Conservation (phyloP, 1,140 invertebrate genomes). For the Lethocerus indicus region DNA sequence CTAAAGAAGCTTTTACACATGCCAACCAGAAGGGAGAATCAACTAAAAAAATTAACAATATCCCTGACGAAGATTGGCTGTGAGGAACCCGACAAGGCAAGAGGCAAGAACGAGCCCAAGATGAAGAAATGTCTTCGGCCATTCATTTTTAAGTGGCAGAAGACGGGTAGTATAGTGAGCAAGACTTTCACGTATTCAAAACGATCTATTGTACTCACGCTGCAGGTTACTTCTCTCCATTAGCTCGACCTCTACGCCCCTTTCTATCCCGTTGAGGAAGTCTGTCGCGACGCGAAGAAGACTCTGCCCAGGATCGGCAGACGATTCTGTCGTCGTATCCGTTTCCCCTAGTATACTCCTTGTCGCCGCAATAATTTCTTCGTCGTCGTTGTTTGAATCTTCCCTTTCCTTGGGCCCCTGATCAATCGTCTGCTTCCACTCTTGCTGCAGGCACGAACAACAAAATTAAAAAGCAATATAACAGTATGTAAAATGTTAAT, state of each 20-base stretch:
- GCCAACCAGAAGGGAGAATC: too few species aligned
- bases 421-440: slow-evolving; percentile 3
- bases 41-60: too few species aligned
- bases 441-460: not conserved
- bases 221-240: too few species aligned
- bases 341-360: slow-evolving; percentile 22
- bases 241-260: slow-evolving; percentile 16
- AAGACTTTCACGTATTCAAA: not conserved
- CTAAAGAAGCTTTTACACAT: too few species aligned
- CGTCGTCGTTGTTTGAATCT: slow-evolving; percentile 6
- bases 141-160: not conserved
- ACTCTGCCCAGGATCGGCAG: not conserved
- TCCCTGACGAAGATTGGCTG: not conserved
- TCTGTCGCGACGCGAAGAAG: slow-evolving; percentile 15
- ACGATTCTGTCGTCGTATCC: not conserved
- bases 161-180: not conserved
- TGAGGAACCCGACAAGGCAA: not conserved
- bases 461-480: not conserved
- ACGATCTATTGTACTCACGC: too few species aligned
- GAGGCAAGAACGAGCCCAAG: not conserved
- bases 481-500: not conserved
- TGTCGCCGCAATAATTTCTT: slow-evolving; percentile 6
- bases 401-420: not conserved
- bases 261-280: slow-evolving; percentile 16
- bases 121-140: not conserved